Evolutionary conservation across 1,140 invertebrate genomes (phyloP).

Genomic region (Neelides sp.): DNA sequence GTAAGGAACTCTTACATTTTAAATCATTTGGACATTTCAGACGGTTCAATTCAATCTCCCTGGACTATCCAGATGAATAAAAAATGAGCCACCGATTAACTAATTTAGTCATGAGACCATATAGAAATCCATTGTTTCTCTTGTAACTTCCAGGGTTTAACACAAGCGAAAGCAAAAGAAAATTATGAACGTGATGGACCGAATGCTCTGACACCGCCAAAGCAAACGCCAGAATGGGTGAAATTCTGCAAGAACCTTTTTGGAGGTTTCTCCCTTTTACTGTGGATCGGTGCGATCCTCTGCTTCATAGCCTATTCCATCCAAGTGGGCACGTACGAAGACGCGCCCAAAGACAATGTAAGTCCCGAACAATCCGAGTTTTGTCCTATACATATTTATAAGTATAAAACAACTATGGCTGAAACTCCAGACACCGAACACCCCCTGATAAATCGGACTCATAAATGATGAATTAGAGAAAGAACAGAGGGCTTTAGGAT

Average conservation of each 20-base stretch:
- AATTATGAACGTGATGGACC: slow-evolving; percentile 88
- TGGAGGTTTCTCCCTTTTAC: slow-evolving; percentile 86
- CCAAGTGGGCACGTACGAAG: slow-evolving; percentile 56
- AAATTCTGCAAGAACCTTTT: slow-evolving; percentile 98
- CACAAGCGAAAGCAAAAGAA: slow-evolving; percentile 85
- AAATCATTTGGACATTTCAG: too few species aligned
- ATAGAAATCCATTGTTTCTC: slow-evolving; percentile 1
- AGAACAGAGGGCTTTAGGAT: not conserved
- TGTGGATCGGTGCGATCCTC: slow-evolving; percentile 94
- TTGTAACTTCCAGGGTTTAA: slow-evolving; percentile 62
- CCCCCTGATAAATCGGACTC: too few species aligned
- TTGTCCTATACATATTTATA: too few species aligned
- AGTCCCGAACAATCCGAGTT: too few species aligned
- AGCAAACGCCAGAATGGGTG: slow-evolving; percentile 95
- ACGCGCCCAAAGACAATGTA: slow-evolving; percentile 32
- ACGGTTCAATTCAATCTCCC: too few species aligned
- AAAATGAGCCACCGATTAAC: too few species aligned
- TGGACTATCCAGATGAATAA: too few species aligned
- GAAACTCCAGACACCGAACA: too few species aligned
- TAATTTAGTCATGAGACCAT: too few species aligned
- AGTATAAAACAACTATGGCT: too few species aligned
- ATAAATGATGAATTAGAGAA: too few species aligned
- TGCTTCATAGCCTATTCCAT: slow-evolving; percentile 96
- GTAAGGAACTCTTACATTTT: too few species aligned
- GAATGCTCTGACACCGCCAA: slow-evolving; percentile 87